Conservation (phyloP, 2,888 invertebrate species). For the Drosophila glabriapex region DNA sequence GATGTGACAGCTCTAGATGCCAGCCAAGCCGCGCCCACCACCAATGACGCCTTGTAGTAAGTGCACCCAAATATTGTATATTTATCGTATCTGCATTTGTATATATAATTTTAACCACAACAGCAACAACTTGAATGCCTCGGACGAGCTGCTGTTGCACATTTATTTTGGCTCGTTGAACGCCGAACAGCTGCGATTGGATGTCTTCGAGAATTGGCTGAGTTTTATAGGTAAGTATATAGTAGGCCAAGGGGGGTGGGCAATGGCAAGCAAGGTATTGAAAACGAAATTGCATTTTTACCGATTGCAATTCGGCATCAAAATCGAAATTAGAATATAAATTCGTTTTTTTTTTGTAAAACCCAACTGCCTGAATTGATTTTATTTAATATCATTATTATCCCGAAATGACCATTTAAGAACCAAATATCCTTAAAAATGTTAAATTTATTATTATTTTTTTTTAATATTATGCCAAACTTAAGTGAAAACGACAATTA, state of each 20-base stretch:
- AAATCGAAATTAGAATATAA: neutral
- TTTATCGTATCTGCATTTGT: neutral
- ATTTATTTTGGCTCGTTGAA: slow-evolving; percentile 89
- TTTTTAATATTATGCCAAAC: neutral
- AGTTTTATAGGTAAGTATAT: slow-evolving; percentile 87
- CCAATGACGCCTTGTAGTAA: slow-evolving; percentile 79
- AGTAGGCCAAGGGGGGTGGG: neutral
- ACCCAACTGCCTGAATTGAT: neutral
- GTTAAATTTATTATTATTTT: neutral
- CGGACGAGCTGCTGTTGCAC: slow-evolving; percentile 88
- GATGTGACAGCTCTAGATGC: slow-evolving; percentile 42
- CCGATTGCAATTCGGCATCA: neutral
- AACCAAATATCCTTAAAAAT: neutral
- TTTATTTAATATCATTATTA: neutral
- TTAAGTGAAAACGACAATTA: neutral
- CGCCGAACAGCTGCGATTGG: slow-evolving; percentile 88
- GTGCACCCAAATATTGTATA: neutral
- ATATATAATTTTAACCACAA: neutral
- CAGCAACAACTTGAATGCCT: slow-evolving; percentile 62
- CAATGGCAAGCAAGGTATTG: neutral
- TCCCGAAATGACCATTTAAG: neutral
- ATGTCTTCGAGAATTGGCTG: slow-evolving; percentile 89
- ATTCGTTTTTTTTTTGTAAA: neutral
- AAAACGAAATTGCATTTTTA: too few relatives aligned
- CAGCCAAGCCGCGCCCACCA: neutral